phyloP scores from a whole-genome alignment of 1,140 invertebrate species.

The Drosophila tristis region DNA sequence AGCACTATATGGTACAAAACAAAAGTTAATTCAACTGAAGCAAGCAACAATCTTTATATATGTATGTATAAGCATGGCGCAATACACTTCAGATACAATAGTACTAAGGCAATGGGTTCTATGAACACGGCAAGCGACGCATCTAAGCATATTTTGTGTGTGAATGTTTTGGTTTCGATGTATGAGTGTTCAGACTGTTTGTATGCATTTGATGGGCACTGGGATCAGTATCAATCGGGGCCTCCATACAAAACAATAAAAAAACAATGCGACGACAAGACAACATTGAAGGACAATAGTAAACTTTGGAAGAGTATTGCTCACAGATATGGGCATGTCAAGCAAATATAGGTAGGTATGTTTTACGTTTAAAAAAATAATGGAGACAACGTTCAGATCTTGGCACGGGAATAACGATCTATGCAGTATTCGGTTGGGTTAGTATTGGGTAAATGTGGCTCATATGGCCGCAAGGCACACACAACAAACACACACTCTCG shows the following conservation, averaged over 20 bases:
- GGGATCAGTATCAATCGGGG: not conserved
- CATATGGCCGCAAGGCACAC: conserved; percentile 70
- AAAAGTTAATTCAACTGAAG: conserved; percentile 44
- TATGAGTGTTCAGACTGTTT: conserved; percentile 50
- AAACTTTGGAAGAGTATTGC: conserved; percentile 27
- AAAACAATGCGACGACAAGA: conserved; percentile 48
- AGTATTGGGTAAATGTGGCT: conserved; percentile 36
- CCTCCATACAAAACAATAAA: conserved; percentile 18
- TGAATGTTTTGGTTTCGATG: conserved; percentile 7
- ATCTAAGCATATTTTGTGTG: conserved; percentile 38
- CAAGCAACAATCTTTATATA: conserved; percentile 54
- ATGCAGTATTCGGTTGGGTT: conserved; percentile 22
- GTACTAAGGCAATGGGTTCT: conserved; percentile 37
- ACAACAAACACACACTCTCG: conserved; percentile 30
- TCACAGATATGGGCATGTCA: conserved; percentile 31
- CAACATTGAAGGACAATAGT: conserved; percentile 66
- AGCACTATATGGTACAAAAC: conserved; percentile 37
- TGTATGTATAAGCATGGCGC: conserved; percentile 23
- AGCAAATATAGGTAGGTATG: conserved; percentile 34
- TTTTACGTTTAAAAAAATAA: conserved; percentile 12
- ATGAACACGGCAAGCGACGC: conserved; percentile 49
- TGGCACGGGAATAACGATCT: conserved; percentile 8
- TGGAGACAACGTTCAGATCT: conserved; percentile 36
- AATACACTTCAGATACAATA: conserved; percentile 19
- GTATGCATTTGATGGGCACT: conserved; percentile 10